Percentiles rank a stretch among this genome's conserved stretches.
phyloP scores from a whole-genome alignment of 2,888 invertebrate genomes.

The Rotaria magnacalcarata region DNA sequence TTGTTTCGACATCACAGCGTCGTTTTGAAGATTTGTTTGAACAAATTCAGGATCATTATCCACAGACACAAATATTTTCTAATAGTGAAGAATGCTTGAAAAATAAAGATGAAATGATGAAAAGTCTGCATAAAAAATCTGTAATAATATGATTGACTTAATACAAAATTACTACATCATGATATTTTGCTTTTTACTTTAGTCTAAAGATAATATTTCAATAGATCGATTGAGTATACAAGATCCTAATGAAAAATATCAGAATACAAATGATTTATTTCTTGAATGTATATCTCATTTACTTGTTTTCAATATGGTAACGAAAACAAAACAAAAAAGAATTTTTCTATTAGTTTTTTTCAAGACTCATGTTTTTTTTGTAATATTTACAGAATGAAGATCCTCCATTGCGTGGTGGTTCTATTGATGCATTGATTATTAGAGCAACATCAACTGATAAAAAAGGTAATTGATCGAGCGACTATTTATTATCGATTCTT shows the following conservation, averaged over 20 bases:
- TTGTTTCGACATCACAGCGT: not conserved
- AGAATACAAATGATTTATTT: not conserved
- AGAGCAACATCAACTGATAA: conserved; percentile 91
- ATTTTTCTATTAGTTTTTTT: no score
- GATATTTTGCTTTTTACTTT: not conserved
- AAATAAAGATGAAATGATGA: not conserved
- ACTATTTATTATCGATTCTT: not conserved
- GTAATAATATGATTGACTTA: not conserved
- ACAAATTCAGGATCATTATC: conserved; percentile 20
- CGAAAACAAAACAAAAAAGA: no score
- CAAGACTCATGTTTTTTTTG: no score
- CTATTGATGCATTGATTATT: conserved; percentile 85
- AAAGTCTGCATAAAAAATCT: not conserved
- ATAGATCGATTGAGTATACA: not conserved
- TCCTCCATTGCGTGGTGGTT: conserved; percentile 75
- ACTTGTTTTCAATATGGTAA: conserved; percentile 2
- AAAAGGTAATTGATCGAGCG: conserved; percentile 60
- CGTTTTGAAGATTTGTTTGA: conserved; percentile 35
- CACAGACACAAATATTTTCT: not conserved
- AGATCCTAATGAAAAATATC: not conserved
- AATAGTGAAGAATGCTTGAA: conserved; percentile 1
- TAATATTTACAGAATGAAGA: conserved; percentile 1
- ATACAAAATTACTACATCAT: no score
- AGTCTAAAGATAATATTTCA: not conserved
- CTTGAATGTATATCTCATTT: conserved; percentile 13